Evolutionary conservation across 2,888 invertebrate species (phyloP).

Genomic region (Sinelater perroti): DNA sequence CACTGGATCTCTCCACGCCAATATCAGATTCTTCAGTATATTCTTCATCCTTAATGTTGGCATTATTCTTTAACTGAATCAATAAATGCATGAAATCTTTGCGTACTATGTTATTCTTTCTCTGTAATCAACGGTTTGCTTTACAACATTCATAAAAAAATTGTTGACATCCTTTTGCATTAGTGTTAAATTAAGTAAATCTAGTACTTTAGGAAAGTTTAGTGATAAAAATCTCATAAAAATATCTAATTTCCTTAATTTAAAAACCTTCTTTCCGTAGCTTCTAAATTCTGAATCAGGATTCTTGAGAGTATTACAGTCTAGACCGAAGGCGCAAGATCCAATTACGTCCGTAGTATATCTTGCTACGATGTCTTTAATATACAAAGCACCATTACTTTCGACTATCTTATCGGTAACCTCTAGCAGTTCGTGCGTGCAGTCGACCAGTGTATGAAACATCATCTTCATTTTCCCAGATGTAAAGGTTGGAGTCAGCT

Average conservation of each 20-base stretch:
- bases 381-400: conserved; percentile 35
- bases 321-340: conserved; percentile 54
- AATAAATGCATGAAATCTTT: conserved; percentile 62
- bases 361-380: conserved; percentile 46
- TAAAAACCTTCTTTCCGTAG: not conserved
- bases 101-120: conserved; percentile 60
- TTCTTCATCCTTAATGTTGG: not conserved
- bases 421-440: conserved; percentile 62
- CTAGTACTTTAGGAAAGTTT: conserved; percentile 41
- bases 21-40: not conserved
- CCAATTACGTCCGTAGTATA: conserved; percentile 58
- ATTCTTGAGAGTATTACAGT: conserved; percentile 47
- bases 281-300: conserved; percentile 40
- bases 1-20: not conserved
- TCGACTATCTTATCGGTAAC: conserved; percentile 38
- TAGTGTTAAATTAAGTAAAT: conserved; percentile 1
- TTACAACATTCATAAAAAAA: conserved; percentile 5
- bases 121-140: conserved; percentile 42
- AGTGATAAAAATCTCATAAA: conserved; percentile 26
- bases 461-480: conserved; percentile 70
- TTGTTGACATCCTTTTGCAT: not conserved
- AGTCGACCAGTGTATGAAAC: conserved; percentile 66
- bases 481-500: conserved; percentile 70
- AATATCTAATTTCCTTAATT: conserved; percentile 3
- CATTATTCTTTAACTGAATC: conserved; percentile 48